Conservation (phyloP, 2,888 invertebrate genomes). For the Eretmocerus hayati region DNA sequence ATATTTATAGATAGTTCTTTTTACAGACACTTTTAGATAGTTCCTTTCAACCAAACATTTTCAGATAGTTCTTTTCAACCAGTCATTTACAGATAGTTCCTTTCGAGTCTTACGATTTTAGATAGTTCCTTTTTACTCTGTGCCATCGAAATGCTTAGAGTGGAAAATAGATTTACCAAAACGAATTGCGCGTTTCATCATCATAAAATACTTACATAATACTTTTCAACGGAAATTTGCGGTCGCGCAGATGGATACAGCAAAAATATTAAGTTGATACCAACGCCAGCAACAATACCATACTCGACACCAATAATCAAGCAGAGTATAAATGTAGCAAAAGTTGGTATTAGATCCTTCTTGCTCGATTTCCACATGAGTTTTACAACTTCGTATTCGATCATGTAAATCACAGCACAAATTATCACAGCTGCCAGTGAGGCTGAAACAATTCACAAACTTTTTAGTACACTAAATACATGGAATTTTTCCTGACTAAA, state of each 20-base stretch:
- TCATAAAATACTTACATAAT: slow-evolving; percentile 51
- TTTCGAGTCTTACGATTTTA: too few relatives aligned
- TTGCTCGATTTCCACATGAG: slow-evolving; percentile 80
- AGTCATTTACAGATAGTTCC: too few relatives aligned
- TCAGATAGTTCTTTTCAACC: too few relatives aligned
- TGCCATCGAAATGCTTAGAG: too few relatives aligned
- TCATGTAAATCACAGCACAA: slow-evolving; percentile 91
- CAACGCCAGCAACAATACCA: slow-evolving; percentile 77
- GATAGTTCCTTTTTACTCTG: too few relatives aligned
- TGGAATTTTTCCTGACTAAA: too few relatives aligned
- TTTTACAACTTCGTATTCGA: slow-evolving; percentile 81
- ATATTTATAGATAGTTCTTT: too few relatives aligned
- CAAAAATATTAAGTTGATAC: slow-evolving; percentile 68
- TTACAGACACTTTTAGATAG: too few relatives aligned
- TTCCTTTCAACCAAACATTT: too few relatives aligned
- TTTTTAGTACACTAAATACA: too few relatives aligned
- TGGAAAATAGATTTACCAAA: neutral
- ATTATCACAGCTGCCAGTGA: slow-evolving; percentile 89
- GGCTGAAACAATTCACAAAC: too few relatives aligned
- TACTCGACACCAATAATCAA: slow-evolving; percentile 77
- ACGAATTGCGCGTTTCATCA: neutral
- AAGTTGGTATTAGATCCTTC: slow-evolving; percentile 71
- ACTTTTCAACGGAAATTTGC: slow-evolving; percentile 64
- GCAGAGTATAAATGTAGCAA: slow-evolving; percentile 77
- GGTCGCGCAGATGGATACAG: slow-evolving; percentile 78